A percentile compares a stretch with the other conserved stretches of the same genome.
Conservation (phyloP, 2,888 invertebrate species). For the Dusona sp. region DNA sequence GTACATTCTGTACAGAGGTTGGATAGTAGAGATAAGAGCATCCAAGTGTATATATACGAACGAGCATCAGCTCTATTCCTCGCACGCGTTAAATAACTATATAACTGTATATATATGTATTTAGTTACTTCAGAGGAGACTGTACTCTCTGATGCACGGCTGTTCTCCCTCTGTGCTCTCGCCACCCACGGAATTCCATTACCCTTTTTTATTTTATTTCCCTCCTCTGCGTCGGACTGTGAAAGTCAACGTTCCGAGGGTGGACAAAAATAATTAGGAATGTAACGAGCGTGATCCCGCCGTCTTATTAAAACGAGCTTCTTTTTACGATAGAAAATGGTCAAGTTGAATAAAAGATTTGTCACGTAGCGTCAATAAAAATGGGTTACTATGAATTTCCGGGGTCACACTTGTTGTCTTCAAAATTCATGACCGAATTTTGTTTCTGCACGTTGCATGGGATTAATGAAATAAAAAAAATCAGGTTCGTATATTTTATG, state of each 20-base stretch:
- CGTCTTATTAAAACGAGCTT: constrained; percentile 49
- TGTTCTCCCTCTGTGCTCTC: constrained; percentile 26
- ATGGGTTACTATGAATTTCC: not conserved
- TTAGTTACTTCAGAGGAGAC: constrained; percentile 23
- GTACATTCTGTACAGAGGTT: constrained; percentile 58
- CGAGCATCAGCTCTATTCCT: constrained; percentile 32
- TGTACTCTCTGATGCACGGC: constrained; percentile 32
- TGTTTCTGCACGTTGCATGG: not conserved
- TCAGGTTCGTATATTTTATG: not conserved
- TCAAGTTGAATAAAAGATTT: constrained; percentile 4
- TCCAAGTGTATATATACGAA: constrained; percentile 36
- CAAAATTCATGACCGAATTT: not conserved
- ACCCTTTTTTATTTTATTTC: constrained; percentile 49
- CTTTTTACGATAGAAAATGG: constrained; percentile 6
- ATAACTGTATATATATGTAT: not conserved
- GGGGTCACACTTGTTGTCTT: not conserved
- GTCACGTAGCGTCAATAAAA: not conserved
- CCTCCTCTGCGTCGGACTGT: constrained; percentile 44
- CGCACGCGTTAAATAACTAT: constrained; percentile 40
- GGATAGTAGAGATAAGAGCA: constrained; percentile 62
- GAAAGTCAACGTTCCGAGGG: constrained; percentile 59
- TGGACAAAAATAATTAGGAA: constrained; percentile 60
- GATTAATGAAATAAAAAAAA: no score
- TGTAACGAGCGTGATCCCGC: constrained; percentile 46
- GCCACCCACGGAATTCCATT: constrained; percentile 60